phyloP scores from a whole-genome alignment of 2,888 invertebrate genomes.

The Phaedon cochleariae region DNA sequence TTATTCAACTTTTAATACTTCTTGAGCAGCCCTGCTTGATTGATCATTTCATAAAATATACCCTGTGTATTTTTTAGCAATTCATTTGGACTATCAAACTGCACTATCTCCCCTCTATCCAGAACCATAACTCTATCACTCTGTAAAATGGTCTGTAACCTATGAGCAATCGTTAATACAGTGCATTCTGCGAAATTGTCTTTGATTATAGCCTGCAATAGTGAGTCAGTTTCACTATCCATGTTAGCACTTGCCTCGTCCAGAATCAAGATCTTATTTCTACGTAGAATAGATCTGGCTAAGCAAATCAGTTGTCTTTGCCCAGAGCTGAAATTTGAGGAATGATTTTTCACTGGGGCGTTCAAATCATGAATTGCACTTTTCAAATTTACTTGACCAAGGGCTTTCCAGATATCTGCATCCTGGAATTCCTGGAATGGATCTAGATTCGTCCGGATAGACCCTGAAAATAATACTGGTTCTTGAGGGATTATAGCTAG shows the following conservation, averaged over 20 bases:
- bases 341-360: constrained; percentile 44
- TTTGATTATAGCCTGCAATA: constrained; percentile 65
- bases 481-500: constrained; percentile 88
- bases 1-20: not conserved
- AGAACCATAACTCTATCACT: constrained; percentile 65
- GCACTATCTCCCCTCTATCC: constrained; percentile 60
- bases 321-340: constrained; percentile 42
- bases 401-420: constrained; percentile 43
- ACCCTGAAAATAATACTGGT: constrained; percentile 80
- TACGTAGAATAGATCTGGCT: constrained; percentile 64
- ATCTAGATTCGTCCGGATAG: constrained; percentile 60
- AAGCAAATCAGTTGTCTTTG: constrained; percentile 66
- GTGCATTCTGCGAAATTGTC: constrained; percentile 65
- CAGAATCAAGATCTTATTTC: constrained; percentile 63
- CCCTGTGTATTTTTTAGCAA: constrained; percentile 68
- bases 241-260: constrained; percentile 68
- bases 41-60: constrained; percentile 71
- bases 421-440: constrained; percentile 43
- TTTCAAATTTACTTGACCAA: constrained; percentile 53
- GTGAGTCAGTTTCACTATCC: constrained; percentile 63
- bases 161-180: constrained; percentile 63
- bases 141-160: constrained; percentile 65
- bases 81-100: constrained; percentile 42
- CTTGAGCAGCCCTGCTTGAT: constrained; percentile 71
- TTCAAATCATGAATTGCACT: constrained; percentile 69